Base-by-base conservation (phyloP, 2,113 vertebrate species). In the Atlantisia rogersi region DNA sequence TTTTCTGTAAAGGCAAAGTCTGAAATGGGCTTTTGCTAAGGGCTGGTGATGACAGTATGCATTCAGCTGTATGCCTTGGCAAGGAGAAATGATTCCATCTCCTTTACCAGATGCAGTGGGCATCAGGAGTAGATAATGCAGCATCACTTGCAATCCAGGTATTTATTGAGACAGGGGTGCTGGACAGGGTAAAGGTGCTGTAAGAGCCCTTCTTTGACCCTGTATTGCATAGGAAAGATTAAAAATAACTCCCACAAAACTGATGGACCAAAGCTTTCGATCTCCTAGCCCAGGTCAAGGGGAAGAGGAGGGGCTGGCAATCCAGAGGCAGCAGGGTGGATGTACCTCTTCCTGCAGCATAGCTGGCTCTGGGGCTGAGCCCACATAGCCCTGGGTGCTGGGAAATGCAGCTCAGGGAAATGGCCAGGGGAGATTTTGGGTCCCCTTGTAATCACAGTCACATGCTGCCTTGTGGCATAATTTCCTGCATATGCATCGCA, bases 401-500 rank as follows among this genome's bases (percentile, higher is more conserved):
- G 2, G 12, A 63, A 67, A 20, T 7, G 11, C n/a, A 63, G 58
- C 24, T 59, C 15, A 50, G 39, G 35, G 11, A 28, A 0, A 1
- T 2, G 15, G 32, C 14, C 9, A 15, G 6, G 21, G 40, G 13
- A 44, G 15, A 12, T 44, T 88, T 83, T 81, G 2, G 32, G 60
- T 86, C 60, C 39, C 37, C 10, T 55, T 81, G 29, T 20, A 42
- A 22, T 8, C 0, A 0, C 48, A 46, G 32, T 10, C 55, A 60
- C 0, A 1, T 0, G 2, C 20, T 74, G 29, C 35, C 17, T 32
- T 13, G 8, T 2, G 13, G 35, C 11, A 2, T 40, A 48, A 46
- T 39, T 68, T n/a, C 55, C 5, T 35, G 11, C 2, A 1, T 12
- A 25, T 9, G 2, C 5, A 7, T 37, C 5, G 2, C 1, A 1